Conservation (phyloP, 2,797 vertebrate species). For the Monodelphis domestica region DNA sequence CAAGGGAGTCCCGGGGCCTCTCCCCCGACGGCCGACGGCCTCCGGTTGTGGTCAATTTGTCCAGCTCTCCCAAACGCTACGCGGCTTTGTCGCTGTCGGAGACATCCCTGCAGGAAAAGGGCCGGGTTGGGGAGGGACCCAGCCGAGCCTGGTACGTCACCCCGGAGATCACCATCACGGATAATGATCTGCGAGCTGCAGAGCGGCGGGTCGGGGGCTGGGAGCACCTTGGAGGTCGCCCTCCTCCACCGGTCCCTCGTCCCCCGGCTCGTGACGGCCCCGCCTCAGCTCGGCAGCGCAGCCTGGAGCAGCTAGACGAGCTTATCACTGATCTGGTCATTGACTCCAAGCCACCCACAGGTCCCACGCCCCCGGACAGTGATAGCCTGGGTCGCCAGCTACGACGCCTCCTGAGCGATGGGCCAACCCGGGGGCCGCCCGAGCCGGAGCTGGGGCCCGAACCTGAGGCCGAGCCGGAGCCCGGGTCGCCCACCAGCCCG, state of each 20-base stretch:
- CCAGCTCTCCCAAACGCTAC: constrained; percentile 95
- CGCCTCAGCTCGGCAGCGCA: constrained; percentile 92
- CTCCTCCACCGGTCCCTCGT: constrained; percentile 20
- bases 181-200: constrained; percentile 93
- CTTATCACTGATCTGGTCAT: constrained; percentile 96
- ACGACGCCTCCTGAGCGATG: constrained; percentile 90
- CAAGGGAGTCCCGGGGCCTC: constrained; percentile 82
- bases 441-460: constrained; percentile 80
- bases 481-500: constrained; percentile 87
- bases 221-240: constrained; percentile 74
- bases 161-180: constrained; percentile 97
- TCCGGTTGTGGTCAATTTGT: constrained; percentile 95
- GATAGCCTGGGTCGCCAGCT: constrained; percentile 90
- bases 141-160: constrained; percentile 95
- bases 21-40: constrained; percentile 89
- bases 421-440: constrained; percentile 58
- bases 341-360: constrained; percentile 92
- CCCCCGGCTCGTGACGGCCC: constrained; percentile 78
- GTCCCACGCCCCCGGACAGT: constrained; percentile 81
- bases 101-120: constrained; percentile 92
- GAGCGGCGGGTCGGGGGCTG: constrained; percentile 86
- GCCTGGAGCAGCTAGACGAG: constrained; percentile 95
- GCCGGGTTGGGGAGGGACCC: constrained; percentile 85
- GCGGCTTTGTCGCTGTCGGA: constrained; percentile 96
- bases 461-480: constrained; percentile 87